Evolutionary conservation across 2,888 invertebrate genomes (phyloP), one percentile per base, ranked within the genome.

Genomic region (Sphaeridia pumilis): DNA sequence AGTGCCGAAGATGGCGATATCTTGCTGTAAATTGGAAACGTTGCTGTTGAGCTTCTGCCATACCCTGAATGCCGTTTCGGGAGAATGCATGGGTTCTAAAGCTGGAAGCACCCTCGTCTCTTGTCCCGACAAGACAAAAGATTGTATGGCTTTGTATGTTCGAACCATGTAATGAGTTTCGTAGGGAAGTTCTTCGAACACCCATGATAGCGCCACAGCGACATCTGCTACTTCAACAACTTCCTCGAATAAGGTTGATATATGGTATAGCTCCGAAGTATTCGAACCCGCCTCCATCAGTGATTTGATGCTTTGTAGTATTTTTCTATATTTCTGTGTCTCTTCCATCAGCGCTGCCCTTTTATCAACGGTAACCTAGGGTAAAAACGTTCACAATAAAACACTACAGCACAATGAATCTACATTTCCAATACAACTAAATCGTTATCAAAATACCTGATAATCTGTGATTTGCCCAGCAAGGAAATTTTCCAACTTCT

Each of bases 171-270:
- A 27, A 42, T 49, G 49, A 25, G 17, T 27, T 22, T 22, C 43
- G 22, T 31, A 26, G 2, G 49, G 24, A 20, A 41, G 28, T 21
- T 43, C 22, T 10, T 26, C 14, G 2, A 38, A 42, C 3, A 42
- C 27, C 49, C 41, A 49, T 1, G 49, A 41, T 3, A 42, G 28
- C 2, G 42, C 27, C 3, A 49, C 24, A 7, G 49, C 28, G 14
- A 49, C 12, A 27, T 49, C 49, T 4, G 49, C 49, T 22, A 49
- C 28, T 42, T 49, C 49, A 7, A 49, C 22, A 5, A 43, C 49
- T 43, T 42, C 49, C 21, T 49, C 41, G 22, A 49, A 49, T 26
- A 44, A n/a, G n/a, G 36, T 20, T 10, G 45, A 4, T 12, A 38
- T 36, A n/a, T 50, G 49, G 50, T 12, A 36, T n/a, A n/a, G n/a